Evolutionary conservation across 1,140 invertebrate genomes (phyloP).

Genomic region (Macrocentrus cingulum): DNA sequence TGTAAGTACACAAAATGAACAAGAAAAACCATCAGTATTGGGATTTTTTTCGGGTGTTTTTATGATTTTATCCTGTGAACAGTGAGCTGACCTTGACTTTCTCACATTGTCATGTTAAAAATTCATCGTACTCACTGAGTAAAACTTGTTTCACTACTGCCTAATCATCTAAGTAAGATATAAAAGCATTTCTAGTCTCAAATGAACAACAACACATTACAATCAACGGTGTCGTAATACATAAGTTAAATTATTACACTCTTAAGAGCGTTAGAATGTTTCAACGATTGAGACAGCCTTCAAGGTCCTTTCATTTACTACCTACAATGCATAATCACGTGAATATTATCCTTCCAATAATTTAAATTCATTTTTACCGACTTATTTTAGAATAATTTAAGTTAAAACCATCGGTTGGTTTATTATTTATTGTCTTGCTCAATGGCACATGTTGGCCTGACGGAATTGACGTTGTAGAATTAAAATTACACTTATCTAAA

Average conservation of each 20-base stretch:
- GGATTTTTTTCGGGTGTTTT: too few species aligned
- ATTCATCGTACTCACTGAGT: background rate
- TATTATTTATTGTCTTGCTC: slow-evolving; percentile 28
- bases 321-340: background rate
- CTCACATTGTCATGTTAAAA: background rate
- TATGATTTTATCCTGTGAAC: too few species aligned
- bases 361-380: slow-evolving; percentile 9
- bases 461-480: slow-evolving; percentile 28
- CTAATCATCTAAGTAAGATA: background rate
- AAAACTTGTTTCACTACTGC: background rate
- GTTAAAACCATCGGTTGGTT: slow-evolving; percentile 18
- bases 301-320: background rate
- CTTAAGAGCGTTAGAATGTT: too few species aligned
- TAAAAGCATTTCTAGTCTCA: background rate
- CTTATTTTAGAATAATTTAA: slow-evolving; percentile 24
- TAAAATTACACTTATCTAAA: too few species aligned
- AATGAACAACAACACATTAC: background rate
- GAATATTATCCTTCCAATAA: background rate
- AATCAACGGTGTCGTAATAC: background rate
- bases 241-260: background rate
- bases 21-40: too few species aligned
- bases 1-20: too few species aligned
- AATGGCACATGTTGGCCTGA: slow-evolving; percentile 25
- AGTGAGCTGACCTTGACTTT: too few species aligned
- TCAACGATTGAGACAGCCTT: background rate